A percentile compares a stretch with the other conserved stretches of the same genome.
phyloP scores from a whole-genome alignment of 2,113 vertebrate species.

The Chamaetylas fuelleborni region DNA sequence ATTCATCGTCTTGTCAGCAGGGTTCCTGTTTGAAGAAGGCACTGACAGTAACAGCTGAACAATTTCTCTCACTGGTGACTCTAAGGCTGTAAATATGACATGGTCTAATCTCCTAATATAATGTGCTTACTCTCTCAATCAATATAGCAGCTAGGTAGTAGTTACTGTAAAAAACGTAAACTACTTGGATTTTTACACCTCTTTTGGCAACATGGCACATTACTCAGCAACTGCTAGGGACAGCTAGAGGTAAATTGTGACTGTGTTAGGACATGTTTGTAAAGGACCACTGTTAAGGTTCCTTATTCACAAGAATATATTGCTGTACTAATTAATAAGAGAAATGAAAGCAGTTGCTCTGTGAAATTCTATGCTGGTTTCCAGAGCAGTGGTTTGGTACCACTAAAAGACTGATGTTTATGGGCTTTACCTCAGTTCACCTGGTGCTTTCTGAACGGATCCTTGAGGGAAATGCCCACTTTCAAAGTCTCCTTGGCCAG shows the following conservation, averaged over 20 bases:
- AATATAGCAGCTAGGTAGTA: neutral
- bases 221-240: neutral
- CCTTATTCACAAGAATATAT: slow-evolving; percentile 12
- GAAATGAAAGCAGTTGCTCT: neutral
- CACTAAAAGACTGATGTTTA: neutral
- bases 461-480: neutral
- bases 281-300: neutral
- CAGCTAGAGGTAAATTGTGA: neutral
- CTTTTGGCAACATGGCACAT: neutral
- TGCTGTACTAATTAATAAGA: neutral
- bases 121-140: neutral
- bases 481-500: neutral
- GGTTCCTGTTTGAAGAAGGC: slow-evolving; percentile 39
- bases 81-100: slow-evolving; percentile 4
- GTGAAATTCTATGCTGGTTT: neutral
- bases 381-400: neutral
- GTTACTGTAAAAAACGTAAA: neutral
- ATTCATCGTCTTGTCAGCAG: slow-evolving; percentile 63
- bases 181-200: neutral
- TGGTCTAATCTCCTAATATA: slow-evolving; percentile 36
- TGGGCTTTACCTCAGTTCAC: neutral
- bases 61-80: neutral
- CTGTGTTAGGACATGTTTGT: neutral
- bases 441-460: neutral
- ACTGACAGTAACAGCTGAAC: slow-evolving; percentile 37